Percentiles rank a stretch among this genome's conserved stretches.
These are phyloP conservation scores for Oreocharis arfaki DNA, from an alignment of 2,113 vertebrate species.

Conservation along the genomic window DNA sequence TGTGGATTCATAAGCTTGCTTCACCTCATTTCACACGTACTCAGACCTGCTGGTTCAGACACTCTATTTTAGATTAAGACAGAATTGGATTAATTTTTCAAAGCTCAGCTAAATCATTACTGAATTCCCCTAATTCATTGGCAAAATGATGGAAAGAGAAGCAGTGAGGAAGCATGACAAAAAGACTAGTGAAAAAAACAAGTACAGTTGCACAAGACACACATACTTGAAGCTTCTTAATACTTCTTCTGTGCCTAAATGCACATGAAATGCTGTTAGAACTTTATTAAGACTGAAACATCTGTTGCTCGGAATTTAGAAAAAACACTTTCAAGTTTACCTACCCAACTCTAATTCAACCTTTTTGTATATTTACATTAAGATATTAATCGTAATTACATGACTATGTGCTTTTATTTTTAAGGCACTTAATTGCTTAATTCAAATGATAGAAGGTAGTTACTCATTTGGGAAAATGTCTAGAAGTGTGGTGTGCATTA, in stretches of 20 bases:
- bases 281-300: neutral
- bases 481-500: neutral
- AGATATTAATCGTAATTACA: neutral
- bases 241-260: neutral
- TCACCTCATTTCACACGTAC: neutral
- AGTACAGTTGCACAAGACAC: neutral
- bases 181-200: neutral
- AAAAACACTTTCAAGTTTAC: neutral
- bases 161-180: fast-evolving
- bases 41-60: neutral
- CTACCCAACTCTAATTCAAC: neutral
- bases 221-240: neutral
- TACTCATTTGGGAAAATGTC: neutral
- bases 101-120: neutral
- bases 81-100: neutral
- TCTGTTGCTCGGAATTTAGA: neutral
- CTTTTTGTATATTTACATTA: neutral
- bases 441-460: neutral
- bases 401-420: neutral
- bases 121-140: neutral
- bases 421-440: neutral
- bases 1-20: conserved; percentile 7
- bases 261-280: neutral
- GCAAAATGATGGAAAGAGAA: neutral
- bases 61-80: neutral